These are phyloP conservation scores for Myxocyprinus asiaticus DNA, from an alignment of 2,113 vertebrate species.

Conservation along the genomic window DNA sequence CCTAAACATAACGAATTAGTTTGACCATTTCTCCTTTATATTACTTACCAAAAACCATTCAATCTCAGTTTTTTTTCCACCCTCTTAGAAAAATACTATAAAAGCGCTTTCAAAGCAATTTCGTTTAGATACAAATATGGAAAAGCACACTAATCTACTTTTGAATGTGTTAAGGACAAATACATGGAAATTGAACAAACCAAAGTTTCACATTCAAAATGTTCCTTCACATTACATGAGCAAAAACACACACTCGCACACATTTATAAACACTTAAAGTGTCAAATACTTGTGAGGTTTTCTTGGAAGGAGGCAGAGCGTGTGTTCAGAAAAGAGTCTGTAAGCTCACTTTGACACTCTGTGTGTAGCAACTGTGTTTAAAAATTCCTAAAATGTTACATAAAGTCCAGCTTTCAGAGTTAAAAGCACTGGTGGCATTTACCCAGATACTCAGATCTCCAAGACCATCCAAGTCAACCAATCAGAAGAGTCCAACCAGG, in stretches of 20 bases:
- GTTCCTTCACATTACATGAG: conserved; percentile 54
- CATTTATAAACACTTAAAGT: conserved; percentile 31
- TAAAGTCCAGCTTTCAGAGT: conserved; percentile 21
- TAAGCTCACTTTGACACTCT: too few species aligned
- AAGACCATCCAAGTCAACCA: not conserved
- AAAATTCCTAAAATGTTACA: not conserved
- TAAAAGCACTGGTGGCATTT: conserved; percentile 32
- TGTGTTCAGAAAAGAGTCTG: conserved; percentile 29
- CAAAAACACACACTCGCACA: not conserved
- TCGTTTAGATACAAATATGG: conserved; percentile 71
- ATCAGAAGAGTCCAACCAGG: conserved; percentile 33
- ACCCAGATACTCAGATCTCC: conserved; percentile 29
- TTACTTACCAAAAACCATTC: conserved; percentile 64
- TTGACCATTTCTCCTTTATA: conserved; percentile 22
- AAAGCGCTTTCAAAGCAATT: conserved; percentile 74
- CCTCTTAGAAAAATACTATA: conserved; percentile 80
- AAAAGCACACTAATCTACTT: conserved; percentile 72
- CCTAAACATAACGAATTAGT: conserved; percentile 47
- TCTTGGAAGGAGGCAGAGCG: conserved; percentile 33
- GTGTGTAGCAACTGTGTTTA: conserved; percentile 1
- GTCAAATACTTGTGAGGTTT: conserved; percentile 44
- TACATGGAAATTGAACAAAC: conserved; percentile 69
- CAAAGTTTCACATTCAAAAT: conserved; percentile 53
- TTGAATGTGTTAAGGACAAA: conserved; percentile 67
- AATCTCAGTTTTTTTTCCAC: conserved; percentile 70